Evolutionary conservation across 2,797 vertebrate species (phyloP), one percentile per base, ranked within the genome.

Genomic region (Acridotheres tristis): DNA sequence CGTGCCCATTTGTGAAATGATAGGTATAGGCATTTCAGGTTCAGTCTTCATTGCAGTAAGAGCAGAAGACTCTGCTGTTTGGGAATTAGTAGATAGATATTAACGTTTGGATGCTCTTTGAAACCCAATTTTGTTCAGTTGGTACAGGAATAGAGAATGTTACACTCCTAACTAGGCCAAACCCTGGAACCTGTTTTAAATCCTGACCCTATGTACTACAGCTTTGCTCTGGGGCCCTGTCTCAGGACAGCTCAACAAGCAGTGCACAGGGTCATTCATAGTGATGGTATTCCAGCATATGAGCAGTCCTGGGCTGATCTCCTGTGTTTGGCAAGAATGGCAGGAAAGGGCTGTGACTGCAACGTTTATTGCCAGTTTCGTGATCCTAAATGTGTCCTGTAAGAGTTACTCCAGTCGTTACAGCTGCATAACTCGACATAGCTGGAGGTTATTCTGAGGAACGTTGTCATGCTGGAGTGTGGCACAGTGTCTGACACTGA

Each of bases 401-500:
- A 42, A 57, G 54, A 69, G 22, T 66, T 69, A 43, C 29, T 75
- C 16, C 42, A 71, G 20, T 57, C 18, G 4, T 59, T 80, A 61
- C 38, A 92, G 50, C 65, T 80, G 27, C 63, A 5, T 40, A 74
- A 62, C n/a, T 83, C 61, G 48, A 77, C 59, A 20, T 53, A 62
- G 25, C 40, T 67, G 86, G 38, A 74, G 65, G 61, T 23, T 73
- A 27, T 85, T 95, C n/a, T 48, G 51, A 62, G 61, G 40, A 74
- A 16, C 1, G 0, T 13, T 58, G 47, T 54, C 7, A 3, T 66
- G 25, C 32, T 19, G 1, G 32, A 48, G 13, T 34, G 22, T 2
- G 0, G 18, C 30, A 30, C 22, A 36, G 40, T 27, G 19, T 80
- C 73, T 92, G 57, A 66, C 43, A 27, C 25, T 5, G 5, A 73